A percentile compares a stretch with the other conserved stretches of the same genome.
Conservation (phyloP, 1,140 invertebrate species). For the Tetragonula clypearis region DNA sequence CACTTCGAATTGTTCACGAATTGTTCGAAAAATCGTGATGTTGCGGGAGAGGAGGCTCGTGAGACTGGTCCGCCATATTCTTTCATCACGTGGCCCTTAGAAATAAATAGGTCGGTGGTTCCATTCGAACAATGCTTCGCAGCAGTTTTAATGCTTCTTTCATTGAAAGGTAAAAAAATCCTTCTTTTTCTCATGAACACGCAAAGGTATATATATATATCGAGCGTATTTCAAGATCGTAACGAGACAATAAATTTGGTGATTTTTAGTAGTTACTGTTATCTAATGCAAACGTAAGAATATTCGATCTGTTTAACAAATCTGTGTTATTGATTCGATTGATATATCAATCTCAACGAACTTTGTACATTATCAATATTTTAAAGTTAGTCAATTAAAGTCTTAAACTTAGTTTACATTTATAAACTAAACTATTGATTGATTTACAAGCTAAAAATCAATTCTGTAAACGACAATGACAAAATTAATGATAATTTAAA, state of each 20-base stretch:
- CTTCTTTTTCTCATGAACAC: neutral
- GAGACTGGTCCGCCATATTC: neutral
- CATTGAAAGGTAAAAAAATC: too few species aligned
- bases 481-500: too few species aligned
- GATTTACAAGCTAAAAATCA: too few species aligned
- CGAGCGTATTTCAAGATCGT: neutral
- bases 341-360: neutral
- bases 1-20: neutral
- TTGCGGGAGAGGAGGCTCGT: too few species aligned
- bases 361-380: neutral
- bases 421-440: too few species aligned
- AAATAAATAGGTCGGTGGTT: neutral
- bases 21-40: neutral
- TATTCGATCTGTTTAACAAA: neutral
- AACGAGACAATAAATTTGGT: neutral
- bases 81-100: too few species aligned
- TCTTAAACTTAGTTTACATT: too few species aligned
- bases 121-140: neutral
- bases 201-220: neutral
- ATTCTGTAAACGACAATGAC: too few species aligned
- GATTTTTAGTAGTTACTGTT: neutral
- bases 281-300: neutral
- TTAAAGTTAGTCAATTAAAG: neutral
- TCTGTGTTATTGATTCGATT: neutral
- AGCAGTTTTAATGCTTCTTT: conserved; percentile 1